Base-by-base conservation (phyloP, 2,113 vertebrate species). In the Labeo rohita region DNA sequence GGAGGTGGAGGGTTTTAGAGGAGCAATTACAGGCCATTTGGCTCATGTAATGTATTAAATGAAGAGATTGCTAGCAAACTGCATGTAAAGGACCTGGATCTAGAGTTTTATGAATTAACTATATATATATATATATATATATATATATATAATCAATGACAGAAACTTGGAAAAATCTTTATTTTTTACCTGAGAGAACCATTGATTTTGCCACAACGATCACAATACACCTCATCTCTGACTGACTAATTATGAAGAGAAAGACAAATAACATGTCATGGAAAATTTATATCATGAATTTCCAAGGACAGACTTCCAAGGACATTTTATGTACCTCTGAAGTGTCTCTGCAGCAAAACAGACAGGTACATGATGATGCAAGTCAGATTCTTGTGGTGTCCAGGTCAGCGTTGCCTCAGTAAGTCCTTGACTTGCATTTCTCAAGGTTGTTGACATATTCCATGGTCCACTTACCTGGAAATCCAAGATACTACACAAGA, bases 391-490 rank as follows among this genome's bases (percentile, higher is more conserved):
- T 12, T 87, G 80, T 0, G 94, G 93, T 0, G 85, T 94, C 95
- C 94, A 95, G 72, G 75, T 91, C 75, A 94, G 56, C 0, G 63
- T 89, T 12, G 93, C n/a, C 0, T 80, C 70, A 0, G 85, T 89
- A 61, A 83, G 87, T 8, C 92, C 91, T 0, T 52, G 0, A 0
- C 0, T 0, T 0, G 47, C 83, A 1, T 65, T 52, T 2, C 0
- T 77, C 28, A 95, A 87, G 18, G 0, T 39, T 76, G 94, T 95
- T 76, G 47, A 92, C 87, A 94, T 90, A 73, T 92, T 90, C 2
- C 21, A 9, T 0, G 94, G 94, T 9, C 94, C 94, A 36, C 93
- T 95, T 56, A 95, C 85, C 90, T 95, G 93, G 88, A 95, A 94
- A 87, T 91, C 90, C 0, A 50, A 0, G 6, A 94, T 92, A 36